Evolutionary conservation across 2,797 vertebrate genomes (phyloP), one percentile per base, ranked within the genome.

Genomic region (Centroberyx gerrardi): DNA sequence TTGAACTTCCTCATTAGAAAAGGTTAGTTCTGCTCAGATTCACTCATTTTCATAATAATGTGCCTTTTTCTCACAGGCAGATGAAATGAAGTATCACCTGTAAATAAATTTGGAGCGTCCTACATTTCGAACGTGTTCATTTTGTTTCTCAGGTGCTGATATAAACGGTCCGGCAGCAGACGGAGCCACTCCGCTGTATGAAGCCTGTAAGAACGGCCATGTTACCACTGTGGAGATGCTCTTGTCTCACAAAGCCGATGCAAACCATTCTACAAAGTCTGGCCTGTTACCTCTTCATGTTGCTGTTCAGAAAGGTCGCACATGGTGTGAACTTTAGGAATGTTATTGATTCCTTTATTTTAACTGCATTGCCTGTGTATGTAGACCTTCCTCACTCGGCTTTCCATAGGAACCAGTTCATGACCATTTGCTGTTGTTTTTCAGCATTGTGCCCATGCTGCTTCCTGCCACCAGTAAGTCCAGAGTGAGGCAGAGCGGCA

Each of bases 171-270:
- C 96, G 87, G 96, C 96, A 51, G 91, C 85, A 8, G 96, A 98
- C 42, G 93, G 91, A 0, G 96, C 97, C 0, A 94, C 96, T 0
- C 95, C 96, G 3, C 92, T 98, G 72, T 97, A 94, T 4, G 96
- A 97, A 89, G 96, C 96, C 70, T 93, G 90, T 80, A 98, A 97
- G 92, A 97, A 97, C 0, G 96, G 94, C 3, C 96, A 97, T 0
- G 42, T 91, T 8, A 62, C 75, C 0, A 88, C 94, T 22, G 97
- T 96, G 85, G 92, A 95, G 59, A 92, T 94, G 31, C 95, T 97
- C 44, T 88, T 97, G 70, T 90, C 93, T 2, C 95, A 96, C 70
- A 95, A 82, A 3, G 96, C 96, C 0, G 96, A 98, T 1, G 93
- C 95, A 68, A 97, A 98, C 92, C 95, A 84, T 90, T 62, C 94